Evolutionary conservation across 2,888 invertebrate genomes (phyloP).

Genomic region (Tipula helvola): DNA sequence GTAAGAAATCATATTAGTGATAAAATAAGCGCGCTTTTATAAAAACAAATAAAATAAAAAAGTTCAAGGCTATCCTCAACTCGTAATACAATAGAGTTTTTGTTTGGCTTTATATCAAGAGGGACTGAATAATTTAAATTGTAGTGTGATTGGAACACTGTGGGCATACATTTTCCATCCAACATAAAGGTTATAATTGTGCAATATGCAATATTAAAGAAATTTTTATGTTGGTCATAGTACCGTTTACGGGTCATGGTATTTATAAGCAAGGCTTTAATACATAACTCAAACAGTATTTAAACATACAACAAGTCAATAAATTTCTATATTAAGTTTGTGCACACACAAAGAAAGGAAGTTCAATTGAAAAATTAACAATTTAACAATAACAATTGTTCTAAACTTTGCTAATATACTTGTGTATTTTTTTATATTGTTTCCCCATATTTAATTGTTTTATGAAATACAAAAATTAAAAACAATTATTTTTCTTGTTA

Average conservation of each 20-base stretch:
- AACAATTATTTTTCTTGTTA: neutral
- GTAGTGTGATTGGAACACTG: neutral
- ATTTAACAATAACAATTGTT: neutral
- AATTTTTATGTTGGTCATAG: neutral
- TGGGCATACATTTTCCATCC: neutral
- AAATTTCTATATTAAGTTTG: neutral
- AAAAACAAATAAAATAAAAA: neutral
- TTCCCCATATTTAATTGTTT: neutral
- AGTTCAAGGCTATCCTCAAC: neutral
- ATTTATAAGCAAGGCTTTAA: neutral
- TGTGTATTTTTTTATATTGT: neutral
- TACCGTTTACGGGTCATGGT: neutral
- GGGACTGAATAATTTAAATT: neutral
- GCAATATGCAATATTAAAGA: neutral
- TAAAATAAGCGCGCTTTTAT: neutral
- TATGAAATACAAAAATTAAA: neutral
- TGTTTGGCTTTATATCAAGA: neutral
- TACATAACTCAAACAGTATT: neutral
- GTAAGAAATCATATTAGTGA: neutral
- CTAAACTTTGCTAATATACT: neutral
- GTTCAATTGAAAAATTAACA: neutral
- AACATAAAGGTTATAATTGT: neutral
- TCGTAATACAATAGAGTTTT: neutral
- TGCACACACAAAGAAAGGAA: neutral
- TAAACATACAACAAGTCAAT: neutral